phyloP scores from a whole-genome alignment of 2,113 vertebrate species.

The Zosterops lateralis region DNA sequence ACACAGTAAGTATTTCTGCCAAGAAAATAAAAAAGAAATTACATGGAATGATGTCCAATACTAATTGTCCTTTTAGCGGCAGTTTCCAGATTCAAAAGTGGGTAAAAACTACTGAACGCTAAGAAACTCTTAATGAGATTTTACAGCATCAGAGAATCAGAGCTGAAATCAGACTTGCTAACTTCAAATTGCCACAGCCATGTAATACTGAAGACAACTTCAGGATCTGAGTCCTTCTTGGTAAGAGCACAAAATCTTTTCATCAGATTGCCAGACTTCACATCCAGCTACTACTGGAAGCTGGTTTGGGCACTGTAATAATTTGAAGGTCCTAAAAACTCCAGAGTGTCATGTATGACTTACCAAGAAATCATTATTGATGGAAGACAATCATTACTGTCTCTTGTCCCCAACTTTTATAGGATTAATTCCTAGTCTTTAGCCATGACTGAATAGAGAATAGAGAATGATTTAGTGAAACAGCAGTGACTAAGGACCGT shows the following conservation, averaged over 20 bases:
- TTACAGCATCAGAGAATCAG: not conserved
- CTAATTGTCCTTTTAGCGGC: slow-evolving; percentile 15
- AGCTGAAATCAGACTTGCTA: not conserved
- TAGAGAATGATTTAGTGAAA: not conserved
- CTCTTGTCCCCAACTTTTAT: not conserved
- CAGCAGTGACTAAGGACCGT: not conserved
- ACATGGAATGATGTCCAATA: slow-evolving; percentile 7
- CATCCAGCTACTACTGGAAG: not conserved
- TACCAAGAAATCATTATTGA: not conserved
- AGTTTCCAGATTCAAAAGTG: slow-evolving; percentile 45
- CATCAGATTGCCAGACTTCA: not conserved
- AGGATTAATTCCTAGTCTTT: not conserved
- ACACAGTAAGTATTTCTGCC: not conserved
- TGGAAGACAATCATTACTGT: not conserved
- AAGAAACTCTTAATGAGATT: slow-evolving; percentile 1
- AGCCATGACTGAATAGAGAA: not conserved
- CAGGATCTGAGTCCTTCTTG: not conserved
- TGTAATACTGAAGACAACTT: not conserved
- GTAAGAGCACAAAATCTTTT: not conserved
- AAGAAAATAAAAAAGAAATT: slow-evolving; percentile 48
- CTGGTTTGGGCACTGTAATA: not conserved
- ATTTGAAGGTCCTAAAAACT: not conserved
- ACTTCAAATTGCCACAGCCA: not conserved
- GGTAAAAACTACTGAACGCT: not conserved
- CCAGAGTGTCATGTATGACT: not conserved